Evolutionary conservation across 2,113 vertebrate species (phyloP).

Genomic region (Oreochromis spilurus): DNA sequence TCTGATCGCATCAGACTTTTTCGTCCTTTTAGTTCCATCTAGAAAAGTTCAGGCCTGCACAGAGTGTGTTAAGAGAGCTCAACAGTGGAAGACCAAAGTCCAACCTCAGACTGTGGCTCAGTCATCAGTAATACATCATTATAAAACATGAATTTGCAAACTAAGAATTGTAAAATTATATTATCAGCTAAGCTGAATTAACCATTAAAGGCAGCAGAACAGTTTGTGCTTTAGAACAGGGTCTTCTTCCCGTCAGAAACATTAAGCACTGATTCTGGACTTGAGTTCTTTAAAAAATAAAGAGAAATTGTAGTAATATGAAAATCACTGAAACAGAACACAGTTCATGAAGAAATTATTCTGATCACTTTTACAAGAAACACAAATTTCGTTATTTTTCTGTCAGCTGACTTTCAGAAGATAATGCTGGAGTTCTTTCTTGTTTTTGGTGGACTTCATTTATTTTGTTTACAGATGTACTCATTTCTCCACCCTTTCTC

Average conservation of each 20-base stretch:
- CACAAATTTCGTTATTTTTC: neutral
- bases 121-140: neutral
- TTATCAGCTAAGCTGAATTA: neutral
- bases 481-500: neutral
- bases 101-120: neutral
- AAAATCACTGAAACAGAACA: neutral
- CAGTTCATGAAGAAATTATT: neutral
- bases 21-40: neutral
- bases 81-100: neutral
- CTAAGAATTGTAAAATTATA: neutral
- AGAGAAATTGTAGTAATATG: neutral
- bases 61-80: neutral
- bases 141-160: neutral
- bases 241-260: neutral
- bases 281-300: neutral
- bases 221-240: neutral
- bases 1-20: neutral
- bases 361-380: neutral
- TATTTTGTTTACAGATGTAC: neutral
- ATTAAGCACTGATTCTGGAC: neutral
- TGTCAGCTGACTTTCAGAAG: neutral
- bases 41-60: neutral
- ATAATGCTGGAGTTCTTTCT: neutral
- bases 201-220: neutral
- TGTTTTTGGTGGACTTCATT: neutral